Evolutionary conservation across 2,888 invertebrate species (phyloP).

Genomic region (Hypomecis atomaria): DNA sequence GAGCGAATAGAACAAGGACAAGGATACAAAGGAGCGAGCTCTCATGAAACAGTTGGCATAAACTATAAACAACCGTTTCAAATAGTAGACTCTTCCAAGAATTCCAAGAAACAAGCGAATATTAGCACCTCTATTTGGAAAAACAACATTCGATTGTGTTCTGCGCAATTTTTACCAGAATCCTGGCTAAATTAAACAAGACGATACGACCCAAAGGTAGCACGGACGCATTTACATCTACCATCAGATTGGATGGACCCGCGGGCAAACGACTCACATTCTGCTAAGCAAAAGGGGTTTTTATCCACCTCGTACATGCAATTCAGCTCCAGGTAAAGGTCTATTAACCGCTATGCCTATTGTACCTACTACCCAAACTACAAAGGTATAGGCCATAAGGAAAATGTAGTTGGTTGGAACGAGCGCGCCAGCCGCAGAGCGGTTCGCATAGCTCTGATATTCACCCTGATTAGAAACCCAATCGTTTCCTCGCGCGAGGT

Average conservation of each 20-base stretch:
- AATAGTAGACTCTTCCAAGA: neutral
- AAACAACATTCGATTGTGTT: neutral
- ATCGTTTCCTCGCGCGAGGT: slow-evolving; percentile 44
- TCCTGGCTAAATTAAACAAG: slow-evolving; percentile 1
- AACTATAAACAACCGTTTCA: no score
- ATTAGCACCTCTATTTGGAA: no score
- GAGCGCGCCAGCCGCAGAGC: slow-evolving; percentile 47
- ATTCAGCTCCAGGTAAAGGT: slow-evolving; percentile 16
- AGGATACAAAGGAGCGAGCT: no score
- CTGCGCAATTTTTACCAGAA: neutral
- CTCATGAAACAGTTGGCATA: no score
- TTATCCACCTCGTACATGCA: slow-evolving; percentile 16
- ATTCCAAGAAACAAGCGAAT: neutral
- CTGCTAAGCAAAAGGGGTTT: slow-evolving; percentile 21
- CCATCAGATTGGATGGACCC: slow-evolving; percentile 13
- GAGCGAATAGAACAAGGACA: no score
- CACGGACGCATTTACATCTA: slow-evolving; percentile 6
- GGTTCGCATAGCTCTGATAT: slow-evolving; percentile 51
- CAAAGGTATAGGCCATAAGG: slow-evolving; percentile 31
- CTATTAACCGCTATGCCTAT: slow-evolving; percentile 24
- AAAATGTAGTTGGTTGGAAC: slow-evolving; percentile 36
- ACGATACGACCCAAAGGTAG: neutral
- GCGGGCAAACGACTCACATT: slow-evolving; percentile 16
- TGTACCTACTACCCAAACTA: slow-evolving; percentile 23
- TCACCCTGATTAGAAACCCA: slow-evolving; percentile 58